Evolutionary conservation across 2,797 vertebrate species (phyloP), one percentile per base, ranked within the genome.

Genomic region (Oophaga sylvatica): DNA sequence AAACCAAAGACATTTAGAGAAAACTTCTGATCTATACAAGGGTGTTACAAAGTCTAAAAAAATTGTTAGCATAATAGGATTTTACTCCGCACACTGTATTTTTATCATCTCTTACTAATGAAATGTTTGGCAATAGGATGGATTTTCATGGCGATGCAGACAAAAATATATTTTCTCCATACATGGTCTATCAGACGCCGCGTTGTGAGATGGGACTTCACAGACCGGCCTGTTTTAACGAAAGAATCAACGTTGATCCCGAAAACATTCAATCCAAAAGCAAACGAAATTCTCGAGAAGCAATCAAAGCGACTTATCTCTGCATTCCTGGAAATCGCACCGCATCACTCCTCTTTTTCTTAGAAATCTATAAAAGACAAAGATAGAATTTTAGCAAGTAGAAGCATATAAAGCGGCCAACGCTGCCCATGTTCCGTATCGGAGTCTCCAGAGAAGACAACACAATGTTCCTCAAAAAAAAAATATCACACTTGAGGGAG

Each of bases 331-430:
- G 59, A 11, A 63, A 16, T 80, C 79, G 20, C 60, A 22, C 59
- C 22, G 67, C 17, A 73, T 87, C 71, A 65, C 70, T 83, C 80
- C 60, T 78, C 20, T 56, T 67, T 53, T 81, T 77, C 60, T 53
- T 76, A 65, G 86, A 82, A 87, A 20, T n/a, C 78, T 48, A 31
- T 29, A 62, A 81, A 87, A 41, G 70, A 63, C 56, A 73, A 20
- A 26, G 57, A 81, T 35, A 76, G 22, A 45, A 45, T 45, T 60
- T 59, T 57, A 76, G 59, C 41, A 56, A 53, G 79, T 82, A 31
- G 41, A 75, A 87, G 79, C 76, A 35, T 20, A 80, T 3, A 12
- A 9, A 41, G 80, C 29, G 70, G 80, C 78, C 70, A 22, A 15
- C 31, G 67, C 31, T 63, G 15, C 26, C 63, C 63, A 10, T 63